A percentile compares a stretch with the other conserved stretches of the same genome.
These are phyloP conservation scores for Dendrocopos noguchii DNA, from an alignment of 2,113 vertebrate species.

Conservation along the genomic window DNA sequence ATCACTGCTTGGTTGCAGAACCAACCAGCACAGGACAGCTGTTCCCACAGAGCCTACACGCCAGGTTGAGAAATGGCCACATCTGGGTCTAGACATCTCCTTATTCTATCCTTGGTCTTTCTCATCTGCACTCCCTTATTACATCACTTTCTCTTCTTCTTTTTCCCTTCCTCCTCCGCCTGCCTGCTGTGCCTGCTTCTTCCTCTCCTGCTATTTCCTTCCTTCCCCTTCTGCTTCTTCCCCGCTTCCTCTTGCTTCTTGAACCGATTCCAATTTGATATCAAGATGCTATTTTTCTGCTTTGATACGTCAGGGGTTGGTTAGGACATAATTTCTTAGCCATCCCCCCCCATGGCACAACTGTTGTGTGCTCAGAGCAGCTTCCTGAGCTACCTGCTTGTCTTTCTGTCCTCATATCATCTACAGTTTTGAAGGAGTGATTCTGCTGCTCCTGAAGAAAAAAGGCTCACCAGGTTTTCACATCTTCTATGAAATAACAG, in stretches of 20 bases:
- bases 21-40: background rate
- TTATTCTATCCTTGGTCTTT: background rate
- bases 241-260: background rate
- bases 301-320: background rate
- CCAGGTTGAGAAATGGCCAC: background rate
- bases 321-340: background rate
- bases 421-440: background rate
- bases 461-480: background rate
- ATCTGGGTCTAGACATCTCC: background rate
- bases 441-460: background rate
- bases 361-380: background rate
- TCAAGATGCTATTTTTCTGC: background rate
- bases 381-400: background rate
- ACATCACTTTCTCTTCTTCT: background rate
- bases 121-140: background rate
- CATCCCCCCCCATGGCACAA: background rate
- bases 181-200: background rate
- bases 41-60: rapidly evolving
- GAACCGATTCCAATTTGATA: background rate
- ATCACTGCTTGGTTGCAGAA: background rate
- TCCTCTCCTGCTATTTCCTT: conserved; percentile 22
- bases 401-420: background rate
- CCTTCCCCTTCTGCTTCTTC: background rate
- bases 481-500: background rate
- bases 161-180: background rate